These are phyloP conservation scores for Diadromus collaris DNA, from an alignment of 2,888 invertebrate species.

Conservation along the genomic window DNA sequence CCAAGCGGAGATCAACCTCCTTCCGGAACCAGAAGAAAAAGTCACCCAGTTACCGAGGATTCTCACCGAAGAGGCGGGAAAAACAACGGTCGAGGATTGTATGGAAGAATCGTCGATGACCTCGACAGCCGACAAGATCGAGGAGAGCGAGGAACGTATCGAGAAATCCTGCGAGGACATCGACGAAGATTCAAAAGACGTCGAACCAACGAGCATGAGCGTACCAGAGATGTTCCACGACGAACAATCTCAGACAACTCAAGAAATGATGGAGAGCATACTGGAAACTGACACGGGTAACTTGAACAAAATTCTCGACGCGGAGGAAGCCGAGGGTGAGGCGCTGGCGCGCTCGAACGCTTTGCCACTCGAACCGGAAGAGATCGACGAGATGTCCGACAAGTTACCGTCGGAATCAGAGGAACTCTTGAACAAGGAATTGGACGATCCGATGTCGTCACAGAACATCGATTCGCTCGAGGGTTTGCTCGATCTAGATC, in stretches of 20 bases:
- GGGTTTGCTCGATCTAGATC: conserved; percentile 65
- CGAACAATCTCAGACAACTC: conserved; percentile 64
- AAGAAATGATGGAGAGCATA: conserved; percentile 66
- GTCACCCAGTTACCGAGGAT: conserved; percentile 19
- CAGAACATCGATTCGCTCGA: conserved; percentile 68
- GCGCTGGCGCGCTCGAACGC: conserved; percentile 55
- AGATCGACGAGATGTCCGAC: conserved; percentile 50
- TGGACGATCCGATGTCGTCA: conserved; percentile 62
- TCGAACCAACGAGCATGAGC: conserved; percentile 55
- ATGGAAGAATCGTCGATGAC: conserved; percentile 27
- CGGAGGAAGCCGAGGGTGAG: conserved; percentile 56
- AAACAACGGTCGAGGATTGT: conserved; percentile 39
- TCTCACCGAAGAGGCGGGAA: not conserved
- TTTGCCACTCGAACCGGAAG: conserved; percentile 40
- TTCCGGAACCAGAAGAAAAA: conserved; percentile 61
- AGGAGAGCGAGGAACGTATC: conserved; percentile 37
- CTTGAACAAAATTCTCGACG: conserved; percentile 65
- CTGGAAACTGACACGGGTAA: conserved; percentile 62
- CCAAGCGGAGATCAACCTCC: conserved; percentile 56
- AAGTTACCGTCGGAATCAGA: conserved; percentile 63
- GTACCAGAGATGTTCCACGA: conserved; percentile 64
- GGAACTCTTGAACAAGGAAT: conserved; percentile 62
- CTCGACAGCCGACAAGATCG: conserved; percentile 18
- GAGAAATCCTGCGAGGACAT: conserved; percentile 38
- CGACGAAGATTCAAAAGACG: conserved; percentile 51